These are phyloP conservation scores for Cheumatopsyche charites DNA, from an alignment of 1,140 invertebrate genomes.

Conservation along the genomic window DNA sequence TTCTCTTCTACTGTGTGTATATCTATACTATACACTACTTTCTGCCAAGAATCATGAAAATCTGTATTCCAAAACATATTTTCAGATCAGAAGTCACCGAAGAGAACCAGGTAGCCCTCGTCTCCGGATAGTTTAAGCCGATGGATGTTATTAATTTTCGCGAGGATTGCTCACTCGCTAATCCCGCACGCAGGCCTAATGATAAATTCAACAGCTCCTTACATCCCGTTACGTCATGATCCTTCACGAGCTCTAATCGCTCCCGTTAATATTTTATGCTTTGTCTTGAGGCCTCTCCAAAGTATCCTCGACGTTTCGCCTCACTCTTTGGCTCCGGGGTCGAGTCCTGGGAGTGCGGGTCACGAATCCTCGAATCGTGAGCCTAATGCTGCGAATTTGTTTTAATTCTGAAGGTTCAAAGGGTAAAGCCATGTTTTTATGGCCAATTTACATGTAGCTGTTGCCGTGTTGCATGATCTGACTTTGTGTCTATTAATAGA, in stretches of 20 bases:
- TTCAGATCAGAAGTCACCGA: neutral
- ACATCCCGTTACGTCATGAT: constrained; percentile 35
- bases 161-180: constrained; percentile 37
- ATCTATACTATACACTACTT: too few species aligned
- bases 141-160: constrained; percentile 36
- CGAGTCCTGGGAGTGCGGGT: too few species aligned
- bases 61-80: neutral
- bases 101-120: neutral
- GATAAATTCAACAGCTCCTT: constrained; percentile 37
- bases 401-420: neutral
- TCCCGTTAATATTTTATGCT: constrained; percentile 36
- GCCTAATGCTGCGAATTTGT: neutral
- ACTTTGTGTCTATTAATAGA: too few species aligned
- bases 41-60: too few species aligned
- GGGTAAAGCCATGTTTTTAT: neutral
- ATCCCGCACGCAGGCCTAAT: constrained; percentile 33
- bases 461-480: too few species aligned
- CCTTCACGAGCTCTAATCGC: constrained; percentile 36
- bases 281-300: constrained; percentile 20
- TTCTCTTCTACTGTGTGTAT: too few species aligned
- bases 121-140: constrained; percentile 20
- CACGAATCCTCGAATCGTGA: too few species aligned
- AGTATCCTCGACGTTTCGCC: neutral
- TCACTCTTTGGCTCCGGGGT: neutral
- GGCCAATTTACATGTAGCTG: too few species aligned